phyloP scores from a whole-genome alignment of 2,113 vertebrate species.

The Gnathonemus echidnorhynchus region DNA sequence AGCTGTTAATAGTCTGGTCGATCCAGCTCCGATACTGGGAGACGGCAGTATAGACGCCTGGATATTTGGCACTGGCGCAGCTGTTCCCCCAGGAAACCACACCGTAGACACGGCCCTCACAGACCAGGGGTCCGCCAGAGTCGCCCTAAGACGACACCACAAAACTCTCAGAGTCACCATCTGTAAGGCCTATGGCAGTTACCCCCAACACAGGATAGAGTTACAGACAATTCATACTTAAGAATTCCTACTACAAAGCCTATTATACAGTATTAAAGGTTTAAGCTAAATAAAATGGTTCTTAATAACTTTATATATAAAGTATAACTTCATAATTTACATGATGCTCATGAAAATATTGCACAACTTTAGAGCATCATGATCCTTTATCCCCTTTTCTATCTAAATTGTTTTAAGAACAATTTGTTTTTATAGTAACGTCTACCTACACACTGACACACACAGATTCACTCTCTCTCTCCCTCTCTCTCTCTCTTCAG shows the following conservation, averaged over 20 bases:
- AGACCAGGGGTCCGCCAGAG: conserved; percentile 70
- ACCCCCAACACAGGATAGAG: background rate
- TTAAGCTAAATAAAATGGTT: background rate
- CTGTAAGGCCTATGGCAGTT: background rate
- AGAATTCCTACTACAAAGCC: background rate
- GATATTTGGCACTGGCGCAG: conserved; percentile 61
- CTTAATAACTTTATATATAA: background rate
- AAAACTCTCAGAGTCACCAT: background rate
- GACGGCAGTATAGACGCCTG: conserved; percentile 69
- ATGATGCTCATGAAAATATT: background rate
- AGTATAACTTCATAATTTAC: background rate
- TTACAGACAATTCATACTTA: background rate
- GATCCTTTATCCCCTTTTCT: background rate
- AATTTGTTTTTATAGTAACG: background rate
- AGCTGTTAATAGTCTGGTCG: conserved; percentile 58
- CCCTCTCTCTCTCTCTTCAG: background rate
- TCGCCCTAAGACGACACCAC: conserved; percentile 54
- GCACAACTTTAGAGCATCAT: background rate
- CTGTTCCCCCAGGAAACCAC: conserved; percentile 72
- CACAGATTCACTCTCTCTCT: background rate
- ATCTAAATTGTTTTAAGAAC: background rate
- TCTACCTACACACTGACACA: background rate
- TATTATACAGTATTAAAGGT: background rate
- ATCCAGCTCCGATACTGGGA: conserved; percentile 69
- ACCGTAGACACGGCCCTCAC: conserved; percentile 66